These are phyloP conservation scores for Dryobotodes eremita DNA, from an alignment of 2,888 invertebrate genomes.

Conservation along the genomic window DNA sequence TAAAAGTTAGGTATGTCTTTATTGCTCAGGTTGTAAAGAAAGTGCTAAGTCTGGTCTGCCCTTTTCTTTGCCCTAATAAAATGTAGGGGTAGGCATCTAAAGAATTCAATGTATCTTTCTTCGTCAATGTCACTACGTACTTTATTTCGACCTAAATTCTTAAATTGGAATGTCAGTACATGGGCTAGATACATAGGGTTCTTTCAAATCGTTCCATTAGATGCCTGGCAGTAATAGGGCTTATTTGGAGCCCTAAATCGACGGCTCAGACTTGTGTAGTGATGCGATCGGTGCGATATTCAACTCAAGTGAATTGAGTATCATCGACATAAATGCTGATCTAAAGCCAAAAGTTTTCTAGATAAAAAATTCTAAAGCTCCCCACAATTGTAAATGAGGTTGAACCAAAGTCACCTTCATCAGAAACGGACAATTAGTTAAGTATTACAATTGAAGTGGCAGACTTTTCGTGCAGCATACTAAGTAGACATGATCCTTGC, in stretches of 20 bases:
- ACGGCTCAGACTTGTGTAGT: slow-evolving; percentile 53
- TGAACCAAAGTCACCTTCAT: slow-evolving; percentile 48
- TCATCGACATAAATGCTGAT: slow-evolving; percentile 21
- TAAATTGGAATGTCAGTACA: slow-evolving; percentile 44
- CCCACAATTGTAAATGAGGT: slow-evolving; percentile 16
- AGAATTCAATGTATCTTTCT: slow-evolving; percentile 64
- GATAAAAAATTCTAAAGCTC: slow-evolving; percentile 30
- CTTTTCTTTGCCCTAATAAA: slow-evolving; percentile 61
- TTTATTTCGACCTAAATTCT: slow-evolving; percentile 49
- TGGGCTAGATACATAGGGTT: slow-evolving; percentile 47
- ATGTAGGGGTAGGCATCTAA: slow-evolving; percentile 44
- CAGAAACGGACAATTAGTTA: slow-evolving; percentile 27
- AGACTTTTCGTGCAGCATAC: slow-evolving; percentile 22
- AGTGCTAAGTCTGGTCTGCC: slow-evolving; percentile 58
- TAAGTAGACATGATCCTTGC: slow-evolving; percentile 24
- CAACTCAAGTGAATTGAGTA: slow-evolving; percentile 12
- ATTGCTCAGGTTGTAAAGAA: slow-evolving; percentile 60
- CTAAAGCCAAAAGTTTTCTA: slow-evolving; percentile 8
- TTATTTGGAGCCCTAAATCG: slow-evolving; percentile 60
- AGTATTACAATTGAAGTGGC: background rate
- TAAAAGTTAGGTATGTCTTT: slow-evolving; percentile 53
- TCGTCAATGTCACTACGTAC: slow-evolving; percentile 61
- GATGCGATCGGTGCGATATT: slow-evolving; percentile 37
- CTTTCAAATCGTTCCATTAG: slow-evolving; percentile 66
- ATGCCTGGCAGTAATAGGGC: slow-evolving; percentile 44